A percentile compares a stretch with the other conserved stretches of the same genome.
phyloP scores from a whole-genome alignment of 2,888 invertebrate species.

The Cryptophagus acutangulus region DNA sequence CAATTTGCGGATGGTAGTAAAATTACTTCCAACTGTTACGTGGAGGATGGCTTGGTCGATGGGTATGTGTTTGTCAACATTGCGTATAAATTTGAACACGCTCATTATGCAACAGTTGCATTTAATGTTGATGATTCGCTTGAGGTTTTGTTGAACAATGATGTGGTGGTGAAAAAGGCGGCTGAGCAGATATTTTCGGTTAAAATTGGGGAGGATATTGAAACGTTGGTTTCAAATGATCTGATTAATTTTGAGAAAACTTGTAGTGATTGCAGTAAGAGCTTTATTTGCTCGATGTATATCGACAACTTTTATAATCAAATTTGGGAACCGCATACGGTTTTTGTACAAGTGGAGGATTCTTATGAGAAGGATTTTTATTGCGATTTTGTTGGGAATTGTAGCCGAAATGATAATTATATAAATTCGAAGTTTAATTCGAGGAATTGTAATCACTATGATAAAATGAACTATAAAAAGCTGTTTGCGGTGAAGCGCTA shows the following conservation, averaged over 20 bases:
- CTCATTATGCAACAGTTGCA: conserved; percentile 27
- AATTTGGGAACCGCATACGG: conserved; percentile 11
- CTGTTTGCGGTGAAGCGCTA: conserved; percentile 27
- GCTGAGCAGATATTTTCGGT: conserved; percentile 12
- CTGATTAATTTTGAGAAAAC: conserved; percentile 23
- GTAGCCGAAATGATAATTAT: conserved; percentile 23
- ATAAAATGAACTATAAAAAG: conserved; percentile 23
- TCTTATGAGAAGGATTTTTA: conserved; percentile 31
- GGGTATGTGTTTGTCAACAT: conserved; percentile 31
- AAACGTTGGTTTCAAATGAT: conserved; percentile 17
- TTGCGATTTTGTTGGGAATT: conserved; percentile 27
- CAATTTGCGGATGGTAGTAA: conserved; percentile 31
- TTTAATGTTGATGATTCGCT: conserved; percentile 23
- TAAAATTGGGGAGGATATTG: conserved; percentile 18
- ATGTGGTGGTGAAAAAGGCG: conserved; percentile 15
- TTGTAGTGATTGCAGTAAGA: conserved; percentile 24
- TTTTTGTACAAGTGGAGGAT: conserved; percentile 28
- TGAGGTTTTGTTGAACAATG: conserved; percentile 20
- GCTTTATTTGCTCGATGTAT: conserved; percentile 20
- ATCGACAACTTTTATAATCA: conserved; percentile 19
- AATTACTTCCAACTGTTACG: conserved; percentile 23
- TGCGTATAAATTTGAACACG: conserved; percentile 30
- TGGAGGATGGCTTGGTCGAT: conserved; percentile 27
- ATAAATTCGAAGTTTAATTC: conserved; percentile 21
- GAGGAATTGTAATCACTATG: conserved; percentile 26